Base-by-base conservation (phyloP, 2,797 vertebrate species). In the Catostomus latipinnis region DNA sequence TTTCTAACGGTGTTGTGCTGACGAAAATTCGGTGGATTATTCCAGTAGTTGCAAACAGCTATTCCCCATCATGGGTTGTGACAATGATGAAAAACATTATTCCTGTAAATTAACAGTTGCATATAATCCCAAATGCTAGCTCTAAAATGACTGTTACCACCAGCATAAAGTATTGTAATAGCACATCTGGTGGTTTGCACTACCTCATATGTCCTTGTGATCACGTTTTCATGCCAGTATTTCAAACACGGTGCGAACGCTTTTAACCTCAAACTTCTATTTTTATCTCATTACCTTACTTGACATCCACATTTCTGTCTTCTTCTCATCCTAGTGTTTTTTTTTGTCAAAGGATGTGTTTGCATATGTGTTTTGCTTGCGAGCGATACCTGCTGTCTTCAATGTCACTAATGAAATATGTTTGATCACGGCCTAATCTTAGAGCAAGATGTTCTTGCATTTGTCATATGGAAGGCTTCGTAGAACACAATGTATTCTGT, bases 341-440 rank as follows among this genome's bases (percentile, higher is more conserved):
- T 22, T 22, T 77, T 60, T 16, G 22, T 9, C 6, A 54, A 63
- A 6, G 56, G 57, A 8, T 77, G 56, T 46, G 60, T 74, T 48
- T 16, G 48, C 45, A 16, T 57, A 18, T 68, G 50, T 69, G 70
- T 56, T 71, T 74, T 70, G 45, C 70, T 53, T 82, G 66, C 34
- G 1, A 68, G 45, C 14, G 12, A 73, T 62, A 56, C 22, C 8
- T 52, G 48, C n/a, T 14, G 48, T 77, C 18, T 52, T 69, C 8
- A 60, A 16, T 45, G 46, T n/a, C 34, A 3, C 46, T 14, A 62
- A 54, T n/a, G 12, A 54, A 71, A 46, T 45, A 49, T 18, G 9
- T 57, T 34, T 34, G 34, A 34, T 4, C 34, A 34, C 2, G 34
- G 34, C 34, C 34, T 34, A 34, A 34, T 34, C 34, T 34, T 34